Percentiles rank a stretch among this genome's conserved stretches.
Evolutionary conservation across 2,797 vertebrate species (phyloP).

Genomic region (Serranus cabrilla): DNA sequence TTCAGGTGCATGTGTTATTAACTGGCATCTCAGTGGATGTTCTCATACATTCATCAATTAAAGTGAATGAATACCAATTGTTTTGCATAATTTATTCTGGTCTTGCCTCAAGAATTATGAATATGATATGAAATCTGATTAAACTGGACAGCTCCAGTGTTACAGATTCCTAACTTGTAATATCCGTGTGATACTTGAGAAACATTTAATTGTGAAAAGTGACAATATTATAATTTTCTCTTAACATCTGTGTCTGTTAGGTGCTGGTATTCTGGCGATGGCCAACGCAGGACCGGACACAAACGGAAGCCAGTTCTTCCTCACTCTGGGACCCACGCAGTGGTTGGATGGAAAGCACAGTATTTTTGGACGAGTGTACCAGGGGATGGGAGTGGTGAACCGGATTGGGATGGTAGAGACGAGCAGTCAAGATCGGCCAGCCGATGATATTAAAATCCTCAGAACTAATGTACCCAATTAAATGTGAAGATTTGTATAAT

Average conservation of each 20-base stretch:
- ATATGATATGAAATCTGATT: constrained; percentile 18
- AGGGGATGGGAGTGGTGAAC: constrained; percentile 92
- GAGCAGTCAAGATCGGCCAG: constrained; percentile 92
- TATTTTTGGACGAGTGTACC: constrained; percentile 94
- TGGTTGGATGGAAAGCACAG: constrained; percentile 97
- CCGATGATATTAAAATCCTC: constrained; percentile 93
- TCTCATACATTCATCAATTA: background rate
- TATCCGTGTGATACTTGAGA: background rate
- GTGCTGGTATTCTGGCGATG: constrained; percentile 96
- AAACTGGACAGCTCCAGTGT: background rate
- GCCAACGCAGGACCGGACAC: constrained; percentile 95
- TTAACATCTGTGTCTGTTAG: constrained; percentile 69
- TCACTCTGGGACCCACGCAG: constrained; percentile 91
- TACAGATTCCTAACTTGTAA: background rate
- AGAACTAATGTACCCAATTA: constrained; percentile 85
- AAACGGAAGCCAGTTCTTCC: constrained; percentile 97
- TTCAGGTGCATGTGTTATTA: background rate
- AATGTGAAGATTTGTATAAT: constrained; percentile 23
- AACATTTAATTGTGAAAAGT: background rate
- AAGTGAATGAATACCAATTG: background rate
- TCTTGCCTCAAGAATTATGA: background rate
- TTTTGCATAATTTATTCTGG: background rate
- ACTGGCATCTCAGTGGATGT: background rate
- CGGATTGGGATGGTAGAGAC: constrained; percentile 96
- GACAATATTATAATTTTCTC: background rate